phyloP scores from a whole-genome alignment of 2,888 invertebrate species.

The Mesorhabditis belari region DNA sequence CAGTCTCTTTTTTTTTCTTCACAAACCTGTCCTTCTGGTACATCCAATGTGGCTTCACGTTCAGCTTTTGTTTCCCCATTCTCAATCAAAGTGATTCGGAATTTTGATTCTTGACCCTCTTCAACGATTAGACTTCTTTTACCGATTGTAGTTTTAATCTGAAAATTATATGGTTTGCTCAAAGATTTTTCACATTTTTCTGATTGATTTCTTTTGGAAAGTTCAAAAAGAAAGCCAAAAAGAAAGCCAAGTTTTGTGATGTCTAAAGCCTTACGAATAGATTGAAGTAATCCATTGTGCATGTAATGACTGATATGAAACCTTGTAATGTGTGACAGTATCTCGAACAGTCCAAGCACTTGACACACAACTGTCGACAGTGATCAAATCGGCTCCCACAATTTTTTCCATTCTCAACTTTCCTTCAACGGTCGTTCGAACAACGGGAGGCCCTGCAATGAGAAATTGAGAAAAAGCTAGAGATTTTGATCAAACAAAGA shows the following conservation, averaged over 20 bases:
- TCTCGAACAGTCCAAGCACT: conserved; percentile 48
- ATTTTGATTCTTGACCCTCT: conserved; percentile 33
- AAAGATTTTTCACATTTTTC: background rate
- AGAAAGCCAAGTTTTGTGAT: too few species aligned
- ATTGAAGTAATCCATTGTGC: background rate
- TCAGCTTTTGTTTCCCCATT: conserved; percentile 48
- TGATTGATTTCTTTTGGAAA: background rate
- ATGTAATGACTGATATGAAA: conserved; percentile 1
- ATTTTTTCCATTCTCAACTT: conserved; percentile 50
- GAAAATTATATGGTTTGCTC: conserved; percentile 2
- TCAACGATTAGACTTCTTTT: conserved; percentile 38
- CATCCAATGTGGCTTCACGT: conserved; percentile 41
- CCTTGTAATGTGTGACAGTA: conserved; percentile 48
- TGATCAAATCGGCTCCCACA: conserved; percentile 40
- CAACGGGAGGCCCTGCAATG: conserved; percentile 32
- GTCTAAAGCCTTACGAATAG: too few species aligned
- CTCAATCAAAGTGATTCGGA: conserved; percentile 39
- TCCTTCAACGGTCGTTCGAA: conserved; percentile 51
- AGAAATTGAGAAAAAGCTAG: conserved; percentile 1
- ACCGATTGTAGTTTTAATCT: conserved; percentile 47
- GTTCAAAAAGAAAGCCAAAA: too few species aligned
- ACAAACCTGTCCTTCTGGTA: conserved; percentile 35
- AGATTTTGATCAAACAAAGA: background rate
- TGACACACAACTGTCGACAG: conserved; percentile 37
- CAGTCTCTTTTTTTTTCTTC: background rate